Evolutionary conservation across 2,888 invertebrate genomes (phyloP), one percentile per base, ranked within the genome.

Genomic region (Aphidius colemani): DNA sequence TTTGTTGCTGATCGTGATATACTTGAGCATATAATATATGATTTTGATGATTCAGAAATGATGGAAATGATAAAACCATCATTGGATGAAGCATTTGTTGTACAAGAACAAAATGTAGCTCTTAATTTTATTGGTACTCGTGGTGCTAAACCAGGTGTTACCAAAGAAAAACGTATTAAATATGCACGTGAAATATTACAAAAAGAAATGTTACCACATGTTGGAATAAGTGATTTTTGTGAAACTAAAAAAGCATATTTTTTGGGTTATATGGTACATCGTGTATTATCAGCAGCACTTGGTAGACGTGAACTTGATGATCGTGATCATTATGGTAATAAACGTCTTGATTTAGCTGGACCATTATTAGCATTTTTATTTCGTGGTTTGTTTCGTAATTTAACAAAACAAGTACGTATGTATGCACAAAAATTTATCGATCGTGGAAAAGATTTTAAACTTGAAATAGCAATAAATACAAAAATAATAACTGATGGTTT

Each of bases 61-160:
- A 99, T 99, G 98, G 99, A 99, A 88, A 98, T 99, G 98, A 98
- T 97, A 0, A 99, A 99, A 82, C 99, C 99, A 0, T 98, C 98
- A 0, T 84, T 99, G 63, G 99, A 99, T 84, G 99, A 99, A 85
- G 99, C 99, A 51, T 99, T 99, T 84, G 98, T 98, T 0, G 96
- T 99, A 72, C 98, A 99, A 84, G 99, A 99, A 81, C 99, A 99
- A 83, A 97, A 94, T 85, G 97, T 99, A 5, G 99, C 99, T 0
- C 85, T 99, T 13, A 99, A 98, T 84, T 99, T 99, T 76, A 99
- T 99, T 76, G 99, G 99, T 70, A 91, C 97, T 8, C 90, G 99
- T 83, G 98, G 99, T 71, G 98, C 98, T 40, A 87, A 94, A 59
- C 98, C 99, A 7, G 99, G 99, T 81, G 98, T 99, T 0, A 97